phyloP scores from a whole-genome alignment of 1,140 invertebrate genomes.

The Drosophila sucinea region DNA sequence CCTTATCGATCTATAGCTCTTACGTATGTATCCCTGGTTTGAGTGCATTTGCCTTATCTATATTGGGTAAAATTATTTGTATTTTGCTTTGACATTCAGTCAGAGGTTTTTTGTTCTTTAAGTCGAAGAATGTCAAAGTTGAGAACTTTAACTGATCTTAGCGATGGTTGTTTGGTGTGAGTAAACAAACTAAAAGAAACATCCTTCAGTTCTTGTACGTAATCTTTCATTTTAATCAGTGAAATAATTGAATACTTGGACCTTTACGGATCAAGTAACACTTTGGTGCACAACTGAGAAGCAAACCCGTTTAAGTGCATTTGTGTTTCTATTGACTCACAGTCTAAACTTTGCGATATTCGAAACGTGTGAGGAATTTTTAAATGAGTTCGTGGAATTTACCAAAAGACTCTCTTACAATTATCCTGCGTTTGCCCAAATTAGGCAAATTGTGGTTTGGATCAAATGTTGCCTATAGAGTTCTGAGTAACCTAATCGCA shows the following conservation, averaged over 20 bases:
- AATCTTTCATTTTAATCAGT: not conserved
- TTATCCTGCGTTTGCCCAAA: not conserved
- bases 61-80: not conserved
- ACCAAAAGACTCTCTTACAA: not conserved
- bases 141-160: not conserved
- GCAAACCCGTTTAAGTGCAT: not conserved
- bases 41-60: not conserved
- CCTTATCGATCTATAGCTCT: not conserved
- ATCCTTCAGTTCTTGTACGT: no score
- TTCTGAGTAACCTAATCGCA: not conserved
- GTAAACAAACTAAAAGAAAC: not conserved
- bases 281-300: not conserved
- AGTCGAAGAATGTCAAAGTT: not conserved
- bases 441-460: not conserved
- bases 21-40: not conserved
- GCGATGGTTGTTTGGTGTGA: constrained; percentile 1
- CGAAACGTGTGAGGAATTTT: not conserved
- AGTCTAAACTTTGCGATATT: constrained; percentile 1
- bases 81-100: not conserved
- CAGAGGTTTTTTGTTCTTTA: not conserved
- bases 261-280: not conserved
- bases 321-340: not conserved
- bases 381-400: not conserved
- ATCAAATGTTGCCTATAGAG: not conserved
- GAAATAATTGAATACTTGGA: constrained; percentile 8